Evolutionary conservation across 2,113 vertebrate genomes (phyloP).

Genomic region (Bambusicola thoracicus): DNA sequence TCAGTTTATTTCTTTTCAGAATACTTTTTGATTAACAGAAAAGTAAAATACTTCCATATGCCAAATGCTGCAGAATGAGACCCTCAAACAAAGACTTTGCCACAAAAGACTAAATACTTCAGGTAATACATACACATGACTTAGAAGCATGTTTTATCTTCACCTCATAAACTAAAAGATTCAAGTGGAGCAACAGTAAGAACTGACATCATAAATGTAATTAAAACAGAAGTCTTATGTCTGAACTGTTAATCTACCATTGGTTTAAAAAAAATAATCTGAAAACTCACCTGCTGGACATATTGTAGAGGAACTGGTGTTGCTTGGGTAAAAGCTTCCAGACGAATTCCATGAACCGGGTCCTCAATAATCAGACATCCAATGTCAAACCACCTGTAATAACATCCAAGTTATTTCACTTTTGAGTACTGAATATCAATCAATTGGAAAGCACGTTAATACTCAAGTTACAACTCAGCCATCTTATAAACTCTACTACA

Average conservation of each 20-base stretch:
- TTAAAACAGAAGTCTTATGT: background rate
- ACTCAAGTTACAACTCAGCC: background rate
- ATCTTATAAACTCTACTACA: background rate
- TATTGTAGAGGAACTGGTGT: slow-evolving; percentile 90
- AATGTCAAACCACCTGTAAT: slow-evolving; percentile 94
- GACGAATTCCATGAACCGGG: slow-evolving; percentile 84
- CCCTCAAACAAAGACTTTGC: background rate
- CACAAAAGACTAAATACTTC: background rate
- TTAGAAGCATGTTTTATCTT: background rate
- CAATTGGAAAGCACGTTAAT: background rate
- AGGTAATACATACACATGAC: background rate
- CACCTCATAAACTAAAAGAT: background rate
- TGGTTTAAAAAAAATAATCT: background rate
- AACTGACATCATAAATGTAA: background rate
- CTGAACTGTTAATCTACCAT: background rate
- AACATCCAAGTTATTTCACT: background rate
- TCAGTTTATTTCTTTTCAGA: background rate
- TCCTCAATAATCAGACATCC: slow-evolving; percentile 95
- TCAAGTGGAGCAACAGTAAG: background rate
- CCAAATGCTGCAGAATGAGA: background rate
- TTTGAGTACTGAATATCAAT: background rate
- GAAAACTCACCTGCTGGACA: slow-evolving; percentile 86
- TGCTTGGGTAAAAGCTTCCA: slow-evolving; percentile 94
- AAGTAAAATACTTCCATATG: background rate
- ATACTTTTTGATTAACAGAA: background rate